A percentile compares a stretch with the other conserved stretches of the same genome.
Conservation (phyloP, 2,113 vertebrate species). For the Dasyprocta punctata region DNA sequence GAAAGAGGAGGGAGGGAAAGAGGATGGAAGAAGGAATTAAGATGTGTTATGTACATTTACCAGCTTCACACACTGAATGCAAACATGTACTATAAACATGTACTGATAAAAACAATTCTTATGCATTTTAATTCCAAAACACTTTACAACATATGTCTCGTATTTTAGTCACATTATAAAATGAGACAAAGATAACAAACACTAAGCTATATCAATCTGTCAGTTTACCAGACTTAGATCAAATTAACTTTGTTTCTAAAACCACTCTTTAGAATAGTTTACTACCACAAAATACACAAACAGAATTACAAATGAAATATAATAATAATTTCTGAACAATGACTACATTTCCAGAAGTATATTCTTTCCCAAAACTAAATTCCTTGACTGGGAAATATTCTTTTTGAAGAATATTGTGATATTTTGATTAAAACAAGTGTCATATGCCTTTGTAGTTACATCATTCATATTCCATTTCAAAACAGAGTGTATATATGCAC, state of each 20-base stretch:
- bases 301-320: background rate
- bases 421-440: background rate
- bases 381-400: background rate
- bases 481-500: background rate
- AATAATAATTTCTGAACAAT: background rate
- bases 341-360: background rate
- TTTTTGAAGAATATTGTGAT: background rate
- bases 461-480: background rate
- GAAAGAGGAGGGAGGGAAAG: background rate
- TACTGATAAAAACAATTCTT: background rate
- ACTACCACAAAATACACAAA: background rate
- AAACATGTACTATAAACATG: background rate
- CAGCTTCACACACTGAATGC: background rate
- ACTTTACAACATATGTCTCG: background rate
- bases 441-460: background rate
- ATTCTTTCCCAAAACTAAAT: background rate
- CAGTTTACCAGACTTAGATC: background rate
- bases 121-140: background rate
- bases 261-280: background rate
- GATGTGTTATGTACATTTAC: background rate
- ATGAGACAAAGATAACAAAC: background rate
- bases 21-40: background rate
- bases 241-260: conserved; percentile 42
- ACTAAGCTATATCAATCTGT: background rate
- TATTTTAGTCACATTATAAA: background rate